Conservation (phyloP, 1,140 invertebrate species). For the Archegozetes longisetosus region DNA sequence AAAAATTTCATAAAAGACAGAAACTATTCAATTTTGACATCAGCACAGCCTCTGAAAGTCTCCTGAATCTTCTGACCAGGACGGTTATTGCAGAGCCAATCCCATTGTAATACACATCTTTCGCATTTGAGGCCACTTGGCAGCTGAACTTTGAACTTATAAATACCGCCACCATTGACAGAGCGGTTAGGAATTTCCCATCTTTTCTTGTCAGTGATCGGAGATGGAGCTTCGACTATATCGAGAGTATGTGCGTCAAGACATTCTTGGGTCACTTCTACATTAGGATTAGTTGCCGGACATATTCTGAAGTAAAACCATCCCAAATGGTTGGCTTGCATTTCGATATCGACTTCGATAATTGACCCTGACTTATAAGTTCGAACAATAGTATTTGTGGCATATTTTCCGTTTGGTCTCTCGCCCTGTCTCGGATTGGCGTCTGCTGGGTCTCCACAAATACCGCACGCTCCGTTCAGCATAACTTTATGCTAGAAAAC, state of each 20-base stretch:
- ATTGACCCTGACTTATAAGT: constrained; percentile 28
- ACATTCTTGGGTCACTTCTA: constrained; percentile 41
- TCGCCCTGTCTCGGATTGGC: constrained; percentile 41
- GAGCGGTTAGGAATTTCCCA: no score
- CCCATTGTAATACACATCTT: constrained; percentile 50
- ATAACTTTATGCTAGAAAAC: no score
- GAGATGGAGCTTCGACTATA: neutral
- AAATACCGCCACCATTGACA: no score
- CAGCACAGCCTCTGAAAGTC: no score
- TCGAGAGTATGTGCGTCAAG: constrained; percentile 49
- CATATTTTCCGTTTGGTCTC: constrained; percentile 38
- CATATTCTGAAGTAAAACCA: constrained; percentile 76
- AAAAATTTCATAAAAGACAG: no score
- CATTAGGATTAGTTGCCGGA: constrained; percentile 31
- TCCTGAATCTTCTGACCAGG: no score
- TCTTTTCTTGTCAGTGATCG: no score
- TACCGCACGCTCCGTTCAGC: constrained; percentile 46
- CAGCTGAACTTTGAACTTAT: constrained; percentile 50
- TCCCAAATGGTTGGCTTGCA: constrained; percentile 59
- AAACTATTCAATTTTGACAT: no score
- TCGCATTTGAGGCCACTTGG: constrained; percentile 48
- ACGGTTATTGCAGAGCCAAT: no score
- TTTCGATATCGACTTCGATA: constrained; percentile 29
- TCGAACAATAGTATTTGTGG: constrained; percentile 30
- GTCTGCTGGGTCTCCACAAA: constrained; percentile 58